Conservation (phyloP, 2,797 vertebrate species). For the Notamacropus eugenii region DNA sequence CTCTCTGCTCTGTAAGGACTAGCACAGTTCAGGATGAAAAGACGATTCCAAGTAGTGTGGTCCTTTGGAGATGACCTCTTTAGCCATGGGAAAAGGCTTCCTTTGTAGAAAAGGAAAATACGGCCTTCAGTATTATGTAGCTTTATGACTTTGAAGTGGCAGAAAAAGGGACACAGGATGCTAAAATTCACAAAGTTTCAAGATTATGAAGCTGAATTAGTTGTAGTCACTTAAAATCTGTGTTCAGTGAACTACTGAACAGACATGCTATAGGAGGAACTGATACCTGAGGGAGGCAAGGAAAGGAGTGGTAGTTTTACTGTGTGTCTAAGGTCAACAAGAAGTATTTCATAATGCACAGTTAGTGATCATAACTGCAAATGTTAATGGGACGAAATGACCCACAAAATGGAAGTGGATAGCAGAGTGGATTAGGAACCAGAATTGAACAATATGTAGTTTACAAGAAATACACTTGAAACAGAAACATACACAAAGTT, state of each 20-base stretch:
- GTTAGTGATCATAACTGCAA: neutral
- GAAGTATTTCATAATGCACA: neutral
- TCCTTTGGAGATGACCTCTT: neutral
- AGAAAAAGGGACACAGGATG: neutral
- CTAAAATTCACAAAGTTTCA: neutral
- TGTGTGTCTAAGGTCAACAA: neutral
- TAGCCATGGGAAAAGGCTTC: neutral
- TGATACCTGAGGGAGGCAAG: neutral
- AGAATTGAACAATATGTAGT: neutral
- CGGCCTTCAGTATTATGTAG: neutral
- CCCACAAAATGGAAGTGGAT: neutral
- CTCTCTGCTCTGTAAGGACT: neutral
- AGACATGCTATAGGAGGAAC: neutral
- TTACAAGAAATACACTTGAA: neutral
- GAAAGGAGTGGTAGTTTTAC: neutral
- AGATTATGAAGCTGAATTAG: neutral
- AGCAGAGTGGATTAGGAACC: neutral
- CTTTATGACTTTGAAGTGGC: neutral
- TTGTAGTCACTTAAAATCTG: neutral
- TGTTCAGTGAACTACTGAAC: neutral
- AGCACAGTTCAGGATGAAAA: neutral
- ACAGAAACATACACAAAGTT: neutral
- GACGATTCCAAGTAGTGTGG: neutral
- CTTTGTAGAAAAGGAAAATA: neutral
- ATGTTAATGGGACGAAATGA: neutral